Percentiles rank a stretch among this genome's conserved stretches.
Conservation (phyloP, 1,140 invertebrate genomes). For the Drosophila melanica region DNA sequence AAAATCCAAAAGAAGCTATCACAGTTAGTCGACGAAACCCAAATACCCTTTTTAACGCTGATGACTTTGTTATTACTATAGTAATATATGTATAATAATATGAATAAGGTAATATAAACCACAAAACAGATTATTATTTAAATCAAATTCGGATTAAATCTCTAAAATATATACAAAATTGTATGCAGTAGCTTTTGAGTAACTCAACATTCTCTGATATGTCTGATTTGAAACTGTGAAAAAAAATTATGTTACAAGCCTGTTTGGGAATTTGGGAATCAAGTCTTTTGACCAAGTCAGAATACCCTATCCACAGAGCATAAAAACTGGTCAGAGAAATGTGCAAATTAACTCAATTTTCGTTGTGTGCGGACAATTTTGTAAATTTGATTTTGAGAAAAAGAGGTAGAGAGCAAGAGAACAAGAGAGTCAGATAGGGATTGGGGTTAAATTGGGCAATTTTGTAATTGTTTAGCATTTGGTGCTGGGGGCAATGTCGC, state of each 20-base stretch:
- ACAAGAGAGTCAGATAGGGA: neutral
- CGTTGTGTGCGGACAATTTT: slow-evolving; percentile 52
- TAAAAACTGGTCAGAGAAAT: neutral
- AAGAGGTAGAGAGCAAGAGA: neutral
- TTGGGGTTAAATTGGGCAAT: neutral
- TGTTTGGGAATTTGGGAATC: too few relatives aligned
- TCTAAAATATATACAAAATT: too few relatives aligned
- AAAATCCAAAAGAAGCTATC: neutral
- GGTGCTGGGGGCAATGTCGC: slow-evolving; percentile 11
- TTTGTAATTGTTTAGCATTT: slow-evolving; percentile 50
- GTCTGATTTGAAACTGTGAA: too few relatives aligned
- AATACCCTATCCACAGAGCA: neutral
- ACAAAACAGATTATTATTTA: too few relatives aligned
- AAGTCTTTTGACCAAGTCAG: neutral
- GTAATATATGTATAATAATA: too few relatives aligned
- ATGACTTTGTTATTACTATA: too few relatives aligned
- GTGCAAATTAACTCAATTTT: slow-evolving; percentile 62
- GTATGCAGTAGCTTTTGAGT: too few relatives aligned
- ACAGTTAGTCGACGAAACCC: neutral
- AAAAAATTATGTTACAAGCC: too few relatives aligned
- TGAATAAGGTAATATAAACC: too few relatives aligned
- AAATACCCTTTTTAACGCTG: neutral
- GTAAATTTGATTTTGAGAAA: slow-evolving; percentile 55
- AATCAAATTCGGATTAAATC: too few relatives aligned
- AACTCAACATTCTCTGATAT: too few relatives aligned